Percentiles rank a stretch among this genome's conserved stretches.
Evolutionary conservation across 1,140 invertebrate species (phyloP).

Genomic region (Parapsyche elsis): DNA sequence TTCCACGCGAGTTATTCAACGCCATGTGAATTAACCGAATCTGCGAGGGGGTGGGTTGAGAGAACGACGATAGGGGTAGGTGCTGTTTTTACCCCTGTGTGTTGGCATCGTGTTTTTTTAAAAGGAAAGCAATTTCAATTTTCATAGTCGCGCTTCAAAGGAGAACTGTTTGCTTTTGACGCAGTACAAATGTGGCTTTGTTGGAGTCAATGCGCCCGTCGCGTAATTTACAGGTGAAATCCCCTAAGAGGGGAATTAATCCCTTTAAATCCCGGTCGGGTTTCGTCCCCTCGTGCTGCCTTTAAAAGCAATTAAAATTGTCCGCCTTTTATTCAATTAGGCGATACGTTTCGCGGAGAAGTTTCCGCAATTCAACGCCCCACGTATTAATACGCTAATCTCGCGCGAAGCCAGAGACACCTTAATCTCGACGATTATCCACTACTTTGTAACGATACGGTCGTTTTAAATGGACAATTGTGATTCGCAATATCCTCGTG

Average conservation of each 20-base stretch:
- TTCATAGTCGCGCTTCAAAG: constrained; percentile 20
- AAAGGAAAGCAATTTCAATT: constrained; percentile 35
- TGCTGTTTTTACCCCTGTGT: neutral
- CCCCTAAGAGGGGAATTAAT: constrained; percentile 12
- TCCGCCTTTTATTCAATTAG: constrained; percentile 16
- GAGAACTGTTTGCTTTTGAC: constrained; percentile 12
- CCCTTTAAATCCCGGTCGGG: constrained; percentile 14
- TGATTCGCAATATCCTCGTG: no score
- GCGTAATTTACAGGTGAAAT: constrained; percentile 13
- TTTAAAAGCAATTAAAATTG: constrained; percentile 10
- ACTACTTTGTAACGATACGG: no score
- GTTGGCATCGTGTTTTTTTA: neutral
- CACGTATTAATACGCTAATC: constrained; percentile 4
- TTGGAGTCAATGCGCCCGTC: neutral
- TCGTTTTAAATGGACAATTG: no score
- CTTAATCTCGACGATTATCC: no score
- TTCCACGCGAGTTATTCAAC: constrained; percentile 18
- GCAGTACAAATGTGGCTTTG: constrained; percentile 4
- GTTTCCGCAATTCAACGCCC: neutral
- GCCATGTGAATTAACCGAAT: neutral
- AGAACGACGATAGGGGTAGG: no score
- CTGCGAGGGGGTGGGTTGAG: neutral
- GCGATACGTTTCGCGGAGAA: neutral
- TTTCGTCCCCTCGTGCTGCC: neutral
- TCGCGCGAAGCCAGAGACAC: no score